Base-by-base conservation (phyloP, 2,888 invertebrate species). In the Meliscaeva auricollis region DNA sequence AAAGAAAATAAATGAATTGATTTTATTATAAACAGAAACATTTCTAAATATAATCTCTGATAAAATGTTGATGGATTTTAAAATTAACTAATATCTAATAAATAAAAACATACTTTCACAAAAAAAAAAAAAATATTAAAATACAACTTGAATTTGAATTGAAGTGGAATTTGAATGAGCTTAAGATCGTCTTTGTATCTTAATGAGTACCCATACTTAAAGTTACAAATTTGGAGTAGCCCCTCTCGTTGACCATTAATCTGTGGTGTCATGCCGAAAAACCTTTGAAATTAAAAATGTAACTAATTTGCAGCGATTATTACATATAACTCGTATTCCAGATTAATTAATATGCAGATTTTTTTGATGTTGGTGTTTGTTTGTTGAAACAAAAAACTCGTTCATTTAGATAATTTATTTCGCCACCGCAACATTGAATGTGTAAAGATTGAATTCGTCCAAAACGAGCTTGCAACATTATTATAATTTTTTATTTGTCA, bases 381-480 rank as follows among this genome's bases (percentile, higher is more conserved):
- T 38, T 38, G 9, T n/a, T 38, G 9, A 48, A 32, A n/a, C n/a
- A 46, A 48, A 9, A 62, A 48, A 48, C 32, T 35, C 32, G 22
- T 66, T 66, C n/a, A 50, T 5, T 48, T n/a, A 35, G 20, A 2
- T 66, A 66, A 38, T 22, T 50, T 22, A 66, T 60, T 20, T 20
- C 35, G 9, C 20, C n/a, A 38, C 0, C 48, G 9, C 20, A 35
- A 22, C 32, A 50, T 32, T 22, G n/a, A 22, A 66, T 22, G 20
- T 35, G 17, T 66, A 8, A 66, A 66, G 50, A 35, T 50, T 62
- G 9, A 0, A 26, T 1, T n/a, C 35, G 8, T 9, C 48, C 20
- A 32, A 66, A 30, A 30, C 13, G 0, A 30, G 22, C 48, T 66
- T 66, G 66, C 66, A 66, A 66, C 64, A 66, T 66, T 32, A 66